A percentile compares a stretch with the other conserved stretches of the same genome.
Evolutionary conservation across 1,140 invertebrate genomes (phyloP).

Genomic region (Oscheius sp.): DNA sequence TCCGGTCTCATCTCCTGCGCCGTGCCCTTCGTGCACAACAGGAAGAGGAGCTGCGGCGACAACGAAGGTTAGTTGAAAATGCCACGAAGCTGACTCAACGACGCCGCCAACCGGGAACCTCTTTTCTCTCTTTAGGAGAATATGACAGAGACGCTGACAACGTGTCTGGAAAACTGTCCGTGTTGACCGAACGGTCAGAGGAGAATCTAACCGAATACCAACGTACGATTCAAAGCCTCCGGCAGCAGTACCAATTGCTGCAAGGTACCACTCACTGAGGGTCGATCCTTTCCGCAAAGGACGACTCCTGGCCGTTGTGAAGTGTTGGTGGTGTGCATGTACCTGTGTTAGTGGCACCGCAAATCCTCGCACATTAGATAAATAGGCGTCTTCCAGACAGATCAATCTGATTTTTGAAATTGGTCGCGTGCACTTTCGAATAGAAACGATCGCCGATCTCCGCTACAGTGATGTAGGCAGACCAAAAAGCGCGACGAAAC

Average conservation of each 20-base stretch:
- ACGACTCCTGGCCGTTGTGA: background rate
- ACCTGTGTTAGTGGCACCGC: background rate
- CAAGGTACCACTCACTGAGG: slow-evolving; percentile 13
- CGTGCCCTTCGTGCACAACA: slow-evolving; percentile 47
- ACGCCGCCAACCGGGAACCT: too few species aligned
- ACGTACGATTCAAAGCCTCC: slow-evolving; percentile 55
- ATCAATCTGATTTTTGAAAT: too few species aligned
- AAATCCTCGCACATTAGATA: background rate
- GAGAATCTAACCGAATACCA: slow-evolving; percentile 61
- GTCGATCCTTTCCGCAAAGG: background rate
- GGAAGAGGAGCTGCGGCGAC: slow-evolving; percentile 46
- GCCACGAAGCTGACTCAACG: too few species aligned
- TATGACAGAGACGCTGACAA: slow-evolving; percentile 43
- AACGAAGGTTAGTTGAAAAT: slow-evolving; percentile 55
- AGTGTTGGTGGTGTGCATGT: background rate
- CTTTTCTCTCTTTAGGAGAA: slow-evolving; percentile 28
- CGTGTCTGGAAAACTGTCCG: slow-evolving; percentile 58
- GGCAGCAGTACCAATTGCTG: slow-evolving; percentile 49
- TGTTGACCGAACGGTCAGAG: slow-evolving; percentile 55
- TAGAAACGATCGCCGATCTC: too few species aligned
- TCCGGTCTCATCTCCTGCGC: slow-evolving; percentile 53
- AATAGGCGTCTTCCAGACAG: background rate
- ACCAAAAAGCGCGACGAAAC: too few species aligned
- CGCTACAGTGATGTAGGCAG: too few species aligned
- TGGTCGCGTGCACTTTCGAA: too few species aligned